phyloP scores from a whole-genome alignment of 2,113 vertebrate species.

The Alligator mississippiensis region DNA sequence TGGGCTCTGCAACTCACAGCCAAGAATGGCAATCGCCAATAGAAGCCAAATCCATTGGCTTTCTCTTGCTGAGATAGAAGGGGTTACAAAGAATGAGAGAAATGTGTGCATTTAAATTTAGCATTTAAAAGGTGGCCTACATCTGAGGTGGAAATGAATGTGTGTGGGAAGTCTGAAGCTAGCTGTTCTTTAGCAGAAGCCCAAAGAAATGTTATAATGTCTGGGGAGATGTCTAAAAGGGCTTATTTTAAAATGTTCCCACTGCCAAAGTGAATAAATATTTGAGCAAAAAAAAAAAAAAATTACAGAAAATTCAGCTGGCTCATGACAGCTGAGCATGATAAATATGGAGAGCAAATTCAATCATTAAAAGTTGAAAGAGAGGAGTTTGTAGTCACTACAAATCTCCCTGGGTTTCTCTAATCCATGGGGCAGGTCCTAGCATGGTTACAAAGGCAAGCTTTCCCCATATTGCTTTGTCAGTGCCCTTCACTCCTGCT shows the following conservation, averaged over 20 bases:
- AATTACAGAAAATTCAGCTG: slow-evolving; percentile 32
- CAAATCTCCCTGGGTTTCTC: not conserved
- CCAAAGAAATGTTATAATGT: slow-evolving; percentile 16
- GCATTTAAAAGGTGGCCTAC: not conserved
- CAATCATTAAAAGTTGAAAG: slow-evolving; percentile 45
- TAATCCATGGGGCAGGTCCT: not conserved
- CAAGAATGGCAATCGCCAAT: not conserved
- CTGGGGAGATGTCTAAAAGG: not conserved
- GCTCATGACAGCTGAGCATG: not conserved
- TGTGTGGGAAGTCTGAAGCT: not conserved
- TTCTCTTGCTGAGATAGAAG: not conserved
- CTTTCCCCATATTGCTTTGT: not conserved
- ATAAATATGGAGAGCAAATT: slow-evolving; percentile 63
- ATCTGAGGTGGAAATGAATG: not conserved
- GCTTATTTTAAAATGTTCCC: slow-evolving; percentile 46
- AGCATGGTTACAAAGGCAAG: not conserved
- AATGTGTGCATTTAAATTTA: not conserved
- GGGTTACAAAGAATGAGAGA: not conserved
- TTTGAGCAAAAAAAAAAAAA: slow-evolving; percentile 26
- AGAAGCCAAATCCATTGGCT: not conserved
- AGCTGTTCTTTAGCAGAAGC: not conserved
- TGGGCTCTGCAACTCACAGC: not conserved
- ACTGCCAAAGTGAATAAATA: slow-evolving; percentile 30
- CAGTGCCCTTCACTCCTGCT: not conserved
- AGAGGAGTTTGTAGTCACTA: not conserved